A percentile compares a stretch with the other conserved stretches of the same genome.
Evolutionary conservation across 2,113 vertebrate species (phyloP).

Genomic region (Apteryx mantelli): DNA sequence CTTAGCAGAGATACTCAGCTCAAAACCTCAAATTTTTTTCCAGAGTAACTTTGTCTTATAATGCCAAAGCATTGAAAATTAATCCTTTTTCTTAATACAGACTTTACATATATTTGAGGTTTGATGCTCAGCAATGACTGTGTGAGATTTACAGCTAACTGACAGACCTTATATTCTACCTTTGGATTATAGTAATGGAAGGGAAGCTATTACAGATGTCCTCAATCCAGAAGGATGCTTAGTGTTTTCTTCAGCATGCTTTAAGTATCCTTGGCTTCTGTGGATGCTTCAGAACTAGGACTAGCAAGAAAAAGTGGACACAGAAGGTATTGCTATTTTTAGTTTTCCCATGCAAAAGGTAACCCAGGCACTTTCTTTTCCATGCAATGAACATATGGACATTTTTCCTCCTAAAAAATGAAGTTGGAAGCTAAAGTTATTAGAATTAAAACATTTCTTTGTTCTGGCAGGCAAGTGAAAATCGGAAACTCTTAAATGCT

Average conservation of each 20-base stretch:
- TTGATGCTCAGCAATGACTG: background rate
- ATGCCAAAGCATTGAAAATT: background rate
- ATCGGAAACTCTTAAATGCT: slow-evolving; percentile 84
- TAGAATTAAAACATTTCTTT: background rate
- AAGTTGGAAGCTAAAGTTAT: background rate
- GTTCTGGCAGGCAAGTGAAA: slow-evolving; percentile 84
- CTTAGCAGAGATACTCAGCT: background rate
- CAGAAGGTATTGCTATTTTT: background rate
- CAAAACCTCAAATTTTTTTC: background rate
- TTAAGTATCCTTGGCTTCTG: background rate
- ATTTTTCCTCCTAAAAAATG: background rate
- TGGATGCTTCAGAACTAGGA: background rate
- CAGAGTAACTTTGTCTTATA: background rate
- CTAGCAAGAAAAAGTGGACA: background rate
- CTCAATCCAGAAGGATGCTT: background rate
- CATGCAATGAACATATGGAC: background rate
- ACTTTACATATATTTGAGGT: background rate
- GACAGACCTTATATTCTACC: background rate
- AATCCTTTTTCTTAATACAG: background rate
- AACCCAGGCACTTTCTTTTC: background rate
- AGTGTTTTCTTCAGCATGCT: background rate
- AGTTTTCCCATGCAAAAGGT: background rate
- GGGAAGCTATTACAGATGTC: background rate
- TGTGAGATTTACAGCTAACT: background rate
- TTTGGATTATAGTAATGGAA: background rate